Conservation (phyloP, 2,113 vertebrate genomes). For the Atherinomorus stipes region DNA sequence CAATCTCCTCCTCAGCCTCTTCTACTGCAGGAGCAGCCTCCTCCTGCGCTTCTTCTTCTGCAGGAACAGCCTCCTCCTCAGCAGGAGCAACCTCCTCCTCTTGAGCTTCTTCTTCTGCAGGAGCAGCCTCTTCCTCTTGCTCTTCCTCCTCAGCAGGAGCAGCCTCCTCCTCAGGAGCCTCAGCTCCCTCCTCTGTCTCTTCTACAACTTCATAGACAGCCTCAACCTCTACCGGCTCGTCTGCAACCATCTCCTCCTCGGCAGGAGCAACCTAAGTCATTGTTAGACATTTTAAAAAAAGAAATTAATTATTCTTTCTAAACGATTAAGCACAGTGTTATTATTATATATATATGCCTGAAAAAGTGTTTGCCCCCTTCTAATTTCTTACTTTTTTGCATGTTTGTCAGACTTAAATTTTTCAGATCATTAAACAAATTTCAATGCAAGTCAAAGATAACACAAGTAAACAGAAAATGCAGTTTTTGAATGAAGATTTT, state of each 20-base stretch:
- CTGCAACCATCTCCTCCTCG: constrained; percentile 23
- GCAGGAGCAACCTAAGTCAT: constrained; percentile 26
- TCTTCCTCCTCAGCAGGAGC: not conserved
- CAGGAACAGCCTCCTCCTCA: constrained; percentile 1
- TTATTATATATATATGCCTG: too few species aligned
- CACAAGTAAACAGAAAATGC: too few species aligned
- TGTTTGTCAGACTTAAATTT: too few species aligned
- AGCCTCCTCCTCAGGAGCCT: not conserved
- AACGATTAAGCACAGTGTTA: too few species aligned
- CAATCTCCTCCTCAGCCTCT: not conserved
- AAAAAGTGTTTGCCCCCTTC: too few species aligned
- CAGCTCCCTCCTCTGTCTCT: not conserved
- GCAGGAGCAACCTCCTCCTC: constrained; percentile 2
- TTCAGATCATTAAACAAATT: too few species aligned
- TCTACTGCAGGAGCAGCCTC: not conserved
- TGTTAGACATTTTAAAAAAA: not conserved
- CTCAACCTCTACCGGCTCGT: constrained; percentile 12
- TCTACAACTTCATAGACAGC: not conserved
- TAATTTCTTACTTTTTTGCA: too few species aligned
- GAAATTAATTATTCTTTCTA: too few species aligned
- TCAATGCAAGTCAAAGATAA: too few species aligned
- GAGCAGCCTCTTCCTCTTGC: constrained; percentile 6
- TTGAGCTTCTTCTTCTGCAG: constrained; percentile 15
- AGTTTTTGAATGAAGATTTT: too few species aligned
- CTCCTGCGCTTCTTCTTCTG: constrained; percentile 19